Evolutionary conservation across 2,113 vertebrate genomes (phyloP).

Genomic region (Callospermophilus lateralis): DNA sequence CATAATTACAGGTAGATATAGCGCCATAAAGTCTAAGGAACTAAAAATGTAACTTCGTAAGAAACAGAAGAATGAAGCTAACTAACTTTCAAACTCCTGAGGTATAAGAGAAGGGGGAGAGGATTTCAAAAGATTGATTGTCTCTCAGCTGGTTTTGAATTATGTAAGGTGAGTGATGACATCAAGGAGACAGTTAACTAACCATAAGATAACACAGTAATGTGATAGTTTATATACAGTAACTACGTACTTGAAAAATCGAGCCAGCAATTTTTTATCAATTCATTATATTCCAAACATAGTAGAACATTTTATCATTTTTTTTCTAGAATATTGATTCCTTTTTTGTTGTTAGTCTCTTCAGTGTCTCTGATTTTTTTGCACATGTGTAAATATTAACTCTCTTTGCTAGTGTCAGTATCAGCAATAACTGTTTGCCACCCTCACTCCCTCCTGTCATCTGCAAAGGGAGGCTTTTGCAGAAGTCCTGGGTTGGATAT

Average conservation of each 20-base stretch:
- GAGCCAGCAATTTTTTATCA: background rate
- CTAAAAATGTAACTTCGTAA: conserved; percentile 65
- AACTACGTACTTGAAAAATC: conserved; percentile 24
- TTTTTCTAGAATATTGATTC: conserved; percentile 11
- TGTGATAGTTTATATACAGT: background rate
- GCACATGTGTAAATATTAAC: background rate
- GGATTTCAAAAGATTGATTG: conserved; percentile 31
- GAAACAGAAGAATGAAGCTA: conserved; percentile 27
- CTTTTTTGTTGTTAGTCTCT: background rate
- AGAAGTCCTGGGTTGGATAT: conserved; percentile 13
- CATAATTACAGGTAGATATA: conserved; percentile 80
- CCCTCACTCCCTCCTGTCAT: background rate
- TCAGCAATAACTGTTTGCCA: background rate
- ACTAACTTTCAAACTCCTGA: conserved; percentile 30
- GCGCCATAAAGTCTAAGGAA: conserved; percentile 53
- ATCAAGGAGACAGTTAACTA: conserved; percentile 5
- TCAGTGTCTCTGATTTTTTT: background rate
- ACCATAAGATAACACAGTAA: background rate
- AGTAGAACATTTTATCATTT: conserved; percentile 19
- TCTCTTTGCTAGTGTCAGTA: background rate
- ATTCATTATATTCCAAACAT: background rate
- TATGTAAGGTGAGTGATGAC: conserved; percentile 27
- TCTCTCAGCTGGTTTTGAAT: conserved; percentile 40
- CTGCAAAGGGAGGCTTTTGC: conserved; percentile 8
- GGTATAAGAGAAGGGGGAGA: background rate